Evolutionary conservation across 2,797 vertebrate genomes (phyloP).

Genomic region (Halcyon badia): DNA sequence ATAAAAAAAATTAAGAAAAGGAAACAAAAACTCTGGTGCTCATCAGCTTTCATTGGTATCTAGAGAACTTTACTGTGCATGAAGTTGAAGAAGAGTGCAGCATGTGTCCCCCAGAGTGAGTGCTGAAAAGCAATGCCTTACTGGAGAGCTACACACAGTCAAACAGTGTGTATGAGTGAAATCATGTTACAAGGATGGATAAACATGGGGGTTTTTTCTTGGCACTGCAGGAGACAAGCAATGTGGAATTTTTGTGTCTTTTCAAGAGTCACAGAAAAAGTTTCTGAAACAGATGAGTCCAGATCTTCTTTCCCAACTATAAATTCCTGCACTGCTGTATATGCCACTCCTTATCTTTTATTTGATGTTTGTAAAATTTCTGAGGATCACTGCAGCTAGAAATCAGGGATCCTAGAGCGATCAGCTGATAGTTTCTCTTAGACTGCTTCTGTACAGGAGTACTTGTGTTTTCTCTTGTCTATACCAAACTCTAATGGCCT

Average conservation of each 20-base stretch:
- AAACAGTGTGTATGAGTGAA: background rate
- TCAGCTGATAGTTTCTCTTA: background rate
- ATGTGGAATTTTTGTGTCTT: background rate
- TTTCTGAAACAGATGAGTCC: background rate
- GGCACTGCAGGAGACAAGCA: background rate
- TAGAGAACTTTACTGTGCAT: background rate
- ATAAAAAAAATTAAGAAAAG: background rate
- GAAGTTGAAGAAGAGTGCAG: fast-evolving
- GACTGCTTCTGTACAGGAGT: background rate
- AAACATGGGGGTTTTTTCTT: fast-evolving
- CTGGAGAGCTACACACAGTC: background rate
- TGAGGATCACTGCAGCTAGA: background rate
- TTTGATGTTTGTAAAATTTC: background rate
- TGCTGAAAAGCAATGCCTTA: background rate
- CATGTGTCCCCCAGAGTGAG: background rate
- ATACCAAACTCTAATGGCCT: background rate
- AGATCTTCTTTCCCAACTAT: background rate
- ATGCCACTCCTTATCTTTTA: background rate
- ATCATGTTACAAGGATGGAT: background rate
- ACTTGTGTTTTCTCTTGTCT: background rate
- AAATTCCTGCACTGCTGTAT: background rate
- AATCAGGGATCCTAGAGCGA: background rate
- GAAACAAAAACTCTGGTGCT: background rate
- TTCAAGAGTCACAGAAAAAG: background rate
- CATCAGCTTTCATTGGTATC: background rate